Evolutionary conservation across 1,140 invertebrate species (phyloP), one percentile per base, ranked within the genome.

Genomic region (Elymnias hypermnestra): DNA sequence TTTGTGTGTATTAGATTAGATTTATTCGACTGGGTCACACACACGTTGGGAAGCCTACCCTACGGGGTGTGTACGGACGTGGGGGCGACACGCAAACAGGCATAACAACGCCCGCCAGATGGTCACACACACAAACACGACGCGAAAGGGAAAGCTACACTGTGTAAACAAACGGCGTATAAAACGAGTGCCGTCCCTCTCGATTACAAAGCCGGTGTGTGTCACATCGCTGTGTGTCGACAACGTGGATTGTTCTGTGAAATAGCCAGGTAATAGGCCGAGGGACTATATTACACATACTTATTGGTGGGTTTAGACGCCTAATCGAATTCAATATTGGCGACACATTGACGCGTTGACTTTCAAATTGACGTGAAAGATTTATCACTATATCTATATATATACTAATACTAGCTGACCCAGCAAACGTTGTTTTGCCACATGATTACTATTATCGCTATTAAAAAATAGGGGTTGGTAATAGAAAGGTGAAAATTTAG

Each of bases 211-310:
- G 70, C 58, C 57, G 61, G 64, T 76, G 73, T 79, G 72, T 72
- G 75, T 72, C 67, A 63, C 57, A 66, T 73, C 42, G 53, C 55
- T 76, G 81, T 84, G 77, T 84, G 81, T 73, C 63, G 70, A 74
- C 65, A 68, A 73, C 62, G 76, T 81, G 79, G 77, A 81, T 83
- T 81, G 76, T 81, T 83, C 81, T 81, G 81, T 84, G 76, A 84
- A 84, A 84, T 84, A 83, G 78, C 78, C 81, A 84, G 81, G 81
- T 84, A 84, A 84, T 84, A 84, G 78, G 77, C 76, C 62, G 72
- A 72, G 73, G 70, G 74, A 79, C 77, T 84, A 72, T 76, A 77
- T 81, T 83, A 83, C 76, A 83, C 74, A 74, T 77, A 83, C 70
- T 82, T 79, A 82, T 82, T 77, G 73, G 70, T 70, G 58, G 67